Evolutionary conservation across 2,113 vertebrate genomes (phyloP), one percentile per base, ranked within the genome.

Genomic region (Brachypteracias leptosomus): DNA sequence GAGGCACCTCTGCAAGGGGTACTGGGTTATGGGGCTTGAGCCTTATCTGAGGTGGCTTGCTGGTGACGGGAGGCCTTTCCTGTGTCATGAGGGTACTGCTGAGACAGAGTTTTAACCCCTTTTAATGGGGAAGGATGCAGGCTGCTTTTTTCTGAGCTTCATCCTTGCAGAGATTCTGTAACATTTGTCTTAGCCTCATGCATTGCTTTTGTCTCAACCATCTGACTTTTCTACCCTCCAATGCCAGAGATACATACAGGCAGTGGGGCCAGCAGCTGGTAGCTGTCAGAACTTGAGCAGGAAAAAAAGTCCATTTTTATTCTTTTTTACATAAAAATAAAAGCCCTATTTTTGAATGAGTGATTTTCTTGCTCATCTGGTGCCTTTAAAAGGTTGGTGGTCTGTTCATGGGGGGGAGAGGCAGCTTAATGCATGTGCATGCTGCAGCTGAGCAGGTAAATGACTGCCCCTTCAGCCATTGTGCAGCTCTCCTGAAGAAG

Each of bases 261-360:
- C 85, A 87, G 31, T n/a, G 35, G 61, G 59, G 65, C 68, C 78
- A 77, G 83, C 68, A 81, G 44, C 72, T 72, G 44, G 61, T 74
- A 88, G 70, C 57, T 84, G 61, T 71, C 81, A 71, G 13, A 87
- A 90, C 19, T 65, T 42, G 26, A 93, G 65, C 88, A 86, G 63
- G 7, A 65, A 49, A 52, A n/a, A 33, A 13, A 16, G 9, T 83
- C 62, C 55, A 28, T 65, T 92, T 95, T 89, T 95, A 93, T 81
- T 68, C 14, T 61, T 87, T 96, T 78, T 94, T 84, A 93, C 22
- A 55, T 76, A 73, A 84, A 65, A 96, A 94, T 78, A 93, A 95
- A 96, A 89, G 11, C 70, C 87, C 71, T 78, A 38, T 82, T 94
- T 97, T 95, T 92, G 62, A 95, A 84, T 0, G 1, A 49, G 44